phyloP scores from a whole-genome alignment of 2,113 vertebrate species.

The Forbesichthys agassizii region DNA sequence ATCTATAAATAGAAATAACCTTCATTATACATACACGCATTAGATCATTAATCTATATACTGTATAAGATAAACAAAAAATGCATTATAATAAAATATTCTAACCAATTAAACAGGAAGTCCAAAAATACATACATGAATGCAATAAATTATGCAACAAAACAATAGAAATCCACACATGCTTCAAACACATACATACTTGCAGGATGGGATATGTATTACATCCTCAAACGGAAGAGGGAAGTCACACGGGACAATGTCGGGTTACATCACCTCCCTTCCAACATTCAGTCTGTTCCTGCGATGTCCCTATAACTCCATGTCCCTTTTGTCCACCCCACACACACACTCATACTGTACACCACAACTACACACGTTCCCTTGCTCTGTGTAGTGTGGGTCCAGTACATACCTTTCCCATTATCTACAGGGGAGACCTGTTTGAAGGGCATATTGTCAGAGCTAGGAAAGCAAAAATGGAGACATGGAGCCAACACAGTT shows the following conservation, averaged over 20 bases:
- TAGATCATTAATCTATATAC: no score
- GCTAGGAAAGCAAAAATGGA: constrained; percentile 31
- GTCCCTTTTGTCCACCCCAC: constrained; percentile 2
- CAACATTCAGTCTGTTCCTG: constrained; percentile 25
- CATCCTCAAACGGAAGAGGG: constrained; percentile 23
- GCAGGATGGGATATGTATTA: constrained; percentile 31
- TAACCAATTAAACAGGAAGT: no score
- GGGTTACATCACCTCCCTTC: constrained; percentile 33
- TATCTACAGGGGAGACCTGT: constrained; percentile 43
- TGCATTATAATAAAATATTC: no score
- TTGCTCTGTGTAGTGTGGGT: constrained; percentile 34
- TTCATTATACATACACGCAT: no score
- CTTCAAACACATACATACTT: background rate
- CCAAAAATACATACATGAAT: no score
- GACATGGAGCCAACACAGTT: constrained; percentile 1
- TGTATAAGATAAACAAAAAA: no score
- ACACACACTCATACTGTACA: background rate
- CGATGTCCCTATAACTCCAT: constrained; percentile 14
- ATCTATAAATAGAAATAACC: no score
- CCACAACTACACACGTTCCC: background rate
- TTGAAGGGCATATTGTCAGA: constrained; percentile 13
- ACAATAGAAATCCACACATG: background rate
- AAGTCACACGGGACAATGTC: background rate
- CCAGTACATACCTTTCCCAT: constrained; percentile 62
- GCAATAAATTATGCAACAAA: no score